Evolutionary conservation across 2,888 invertebrate species (phyloP), one percentile per base, ranked within the genome.

Genomic region (Synanthedon tipuliformis): DNA sequence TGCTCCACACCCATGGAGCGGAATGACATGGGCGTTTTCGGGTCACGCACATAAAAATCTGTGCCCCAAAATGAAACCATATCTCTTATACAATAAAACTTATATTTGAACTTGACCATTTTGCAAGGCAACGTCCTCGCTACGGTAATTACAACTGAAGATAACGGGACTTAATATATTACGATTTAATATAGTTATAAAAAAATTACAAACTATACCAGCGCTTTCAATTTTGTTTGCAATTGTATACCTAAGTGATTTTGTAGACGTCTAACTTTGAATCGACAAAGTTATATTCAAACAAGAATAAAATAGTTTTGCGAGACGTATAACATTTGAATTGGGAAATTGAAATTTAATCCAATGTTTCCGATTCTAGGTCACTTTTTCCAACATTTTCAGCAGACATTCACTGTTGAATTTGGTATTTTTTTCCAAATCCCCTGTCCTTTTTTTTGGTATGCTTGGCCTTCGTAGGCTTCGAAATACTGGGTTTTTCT

Each of bases 1-100:
- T 66, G 66, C 58, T 63, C 71, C 76, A 66, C 78, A 67, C 79
- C 78, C 75, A 69, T 56, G 68, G 73, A 77, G 76, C 56, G 69
- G 73, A 78, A 77, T 74, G 70, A 78, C 70, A 75, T 71, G 76
- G 78, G 76, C 73, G 75, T 75, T 72, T 73, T 68, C 70, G 67
- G 58, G 79, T 79, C 81, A 81, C 81, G 81, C 81, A 78, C 72
- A 68, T 60, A 57, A 58, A 62, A 57, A 58, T 57, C 51, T 56
- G 54, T 34, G n/a, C 13, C 55, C 56, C 56, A 56, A 70, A 68
- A 65, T 61, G 60, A 64, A 63, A 62, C 72, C 63, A 59, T 73
- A 65, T 58, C 56, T 52, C 54, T 56, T 53, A 56, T 52, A 57
- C 56, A 63, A 68, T 66, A 75, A 66, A 69, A 67, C 61, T 66